A percentile compares a stretch with the other conserved stretches of the same genome.
phyloP scores from a whole-genome alignment of 2,888 invertebrate species.

The Diabrotica balteata region DNA sequence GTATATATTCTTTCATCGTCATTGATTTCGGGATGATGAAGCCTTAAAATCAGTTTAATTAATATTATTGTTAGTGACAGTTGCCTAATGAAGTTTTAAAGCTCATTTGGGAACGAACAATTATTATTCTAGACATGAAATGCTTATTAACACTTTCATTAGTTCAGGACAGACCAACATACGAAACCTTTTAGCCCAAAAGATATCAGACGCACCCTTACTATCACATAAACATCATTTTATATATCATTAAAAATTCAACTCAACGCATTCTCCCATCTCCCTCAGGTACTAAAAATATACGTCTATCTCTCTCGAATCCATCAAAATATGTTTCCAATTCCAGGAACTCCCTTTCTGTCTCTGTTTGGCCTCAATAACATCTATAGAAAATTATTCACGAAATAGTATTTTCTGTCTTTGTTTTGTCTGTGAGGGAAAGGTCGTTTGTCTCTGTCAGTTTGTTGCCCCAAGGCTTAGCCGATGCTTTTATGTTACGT shows the following conservation, averaged over 20 bases:
- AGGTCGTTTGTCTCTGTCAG: slow-evolving; percentile 30
- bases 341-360: slow-evolving; percentile 29
- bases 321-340: slow-evolving; percentile 28
- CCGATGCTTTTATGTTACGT: slow-evolving; percentile 49
- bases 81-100: too few relatives aligned
- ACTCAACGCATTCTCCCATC: slow-evolving; percentile 11
- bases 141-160: too few relatives aligned
- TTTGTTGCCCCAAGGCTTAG: slow-evolving; percentile 46
- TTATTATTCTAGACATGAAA: too few relatives aligned
- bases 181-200: too few relatives aligned
- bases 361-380: slow-evolving; percentile 22
- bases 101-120: too few relatives aligned
- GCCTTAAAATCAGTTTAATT: too few relatives aligned
- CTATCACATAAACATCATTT: slow-evolving; percentile 29
- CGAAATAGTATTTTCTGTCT: slow-evolving; percentile 24
- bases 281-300: slow-evolving; percentile 16
- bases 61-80: too few relatives aligned
- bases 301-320: slow-evolving; percentile 21
- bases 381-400: slow-evolving; percentile 29
- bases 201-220: slow-evolving; percentile 17
- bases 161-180: too few relatives aligned
- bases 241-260: slow-evolving; percentile 38
- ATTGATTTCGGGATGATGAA: too few relatives aligned
- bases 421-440: slow-evolving; percentile 3
- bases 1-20: too few relatives aligned